Evolutionary conservation across 2,888 invertebrate genomes (phyloP), one percentile per base, ranked within the genome.

Genomic region (Conomelus anceps): DNA sequence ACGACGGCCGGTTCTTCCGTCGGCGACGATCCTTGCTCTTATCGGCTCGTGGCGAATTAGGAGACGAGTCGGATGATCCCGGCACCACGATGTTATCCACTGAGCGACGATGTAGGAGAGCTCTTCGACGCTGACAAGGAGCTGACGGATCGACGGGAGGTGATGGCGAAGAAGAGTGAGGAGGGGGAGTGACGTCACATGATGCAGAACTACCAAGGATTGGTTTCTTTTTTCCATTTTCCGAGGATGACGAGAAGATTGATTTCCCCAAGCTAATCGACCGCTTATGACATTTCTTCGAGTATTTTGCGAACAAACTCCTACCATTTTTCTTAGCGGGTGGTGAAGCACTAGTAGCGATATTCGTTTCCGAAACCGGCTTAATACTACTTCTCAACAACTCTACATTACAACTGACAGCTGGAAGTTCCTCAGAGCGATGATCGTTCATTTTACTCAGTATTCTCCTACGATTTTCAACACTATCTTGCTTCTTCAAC

Each of bases 81-180:
- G 91, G 91, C n/a, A 92, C 91, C 20, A 92, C 91, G 85, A 93
- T 91, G 91, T 93, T 93, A 91, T 93, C 93, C 9, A 91, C 93
- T 9, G 93, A 93, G 90, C 93, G 91, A 89, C 93, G 92, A 87
- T 93, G 93, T 84, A 90, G 88, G 84, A 91, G 89, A 88, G 93
- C 91, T 87, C 93, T 90, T 89, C 92, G 92, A 22, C 92, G 92
- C 41, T 92, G 92, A 90, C 93, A 90, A 23, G 92, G 91, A 23
- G 91, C 89, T 4, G 90, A 90, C n/a, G 90, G 87, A 24, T 85
- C 22, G 22, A 89, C 89, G 0, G 90, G 90, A 11, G 91, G 91
- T 22, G 91, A 90, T 9, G 91, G 91, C 1, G 91, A 91, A 84
- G 90, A 91, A 7, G 63, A 63, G n/a, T 63, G 63, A 1, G n/a